phyloP scores from a whole-genome alignment of 2,888 invertebrate genomes.

The Oligia latruncula region DNA sequence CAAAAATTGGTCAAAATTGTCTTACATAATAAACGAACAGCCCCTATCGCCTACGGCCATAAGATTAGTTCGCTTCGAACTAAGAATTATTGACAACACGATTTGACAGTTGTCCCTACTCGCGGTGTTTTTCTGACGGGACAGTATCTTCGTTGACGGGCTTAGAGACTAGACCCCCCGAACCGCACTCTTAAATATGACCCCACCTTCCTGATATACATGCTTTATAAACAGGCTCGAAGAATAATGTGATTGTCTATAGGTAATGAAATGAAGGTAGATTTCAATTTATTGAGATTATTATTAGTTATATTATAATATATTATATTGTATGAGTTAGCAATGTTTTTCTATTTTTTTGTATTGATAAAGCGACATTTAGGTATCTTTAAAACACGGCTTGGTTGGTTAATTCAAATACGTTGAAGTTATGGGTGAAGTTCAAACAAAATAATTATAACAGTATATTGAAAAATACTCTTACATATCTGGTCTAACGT shows the following conservation, averaged over 20 bases:
- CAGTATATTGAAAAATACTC: background rate
- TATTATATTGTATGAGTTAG: background rate
- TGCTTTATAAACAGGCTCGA: background rate
- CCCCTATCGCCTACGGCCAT: too few relatives aligned
- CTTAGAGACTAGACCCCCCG: background rate
- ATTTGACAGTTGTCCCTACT: too few relatives aligned
- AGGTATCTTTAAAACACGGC: background rate
- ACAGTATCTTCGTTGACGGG: too few relatives aligned
- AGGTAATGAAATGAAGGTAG: background rate
- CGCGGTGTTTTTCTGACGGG: too few relatives aligned
- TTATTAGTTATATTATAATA: background rate
- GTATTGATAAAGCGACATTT: background rate
- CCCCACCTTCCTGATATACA: background rate
- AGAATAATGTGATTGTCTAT: background rate
- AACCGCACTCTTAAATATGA: background rate
- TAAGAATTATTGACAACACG: too few relatives aligned
- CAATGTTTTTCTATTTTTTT: background rate
- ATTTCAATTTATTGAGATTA: background rate
- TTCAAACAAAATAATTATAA: background rate
- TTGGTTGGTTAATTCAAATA: background rate
- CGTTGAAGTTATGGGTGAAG: background rate
- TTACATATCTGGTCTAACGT: slow-evolving; percentile 38
- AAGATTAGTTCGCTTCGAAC: too few relatives aligned
- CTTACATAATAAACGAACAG: too few relatives aligned
- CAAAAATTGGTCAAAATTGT: too few relatives aligned